A percentile compares a stretch with the other conserved stretches of the same genome.
These are phyloP conservation scores for Neolamprologus cancellatus DNA, from an alignment of 2,113 vertebrate genomes.

Conservation along the genomic window DNA sequence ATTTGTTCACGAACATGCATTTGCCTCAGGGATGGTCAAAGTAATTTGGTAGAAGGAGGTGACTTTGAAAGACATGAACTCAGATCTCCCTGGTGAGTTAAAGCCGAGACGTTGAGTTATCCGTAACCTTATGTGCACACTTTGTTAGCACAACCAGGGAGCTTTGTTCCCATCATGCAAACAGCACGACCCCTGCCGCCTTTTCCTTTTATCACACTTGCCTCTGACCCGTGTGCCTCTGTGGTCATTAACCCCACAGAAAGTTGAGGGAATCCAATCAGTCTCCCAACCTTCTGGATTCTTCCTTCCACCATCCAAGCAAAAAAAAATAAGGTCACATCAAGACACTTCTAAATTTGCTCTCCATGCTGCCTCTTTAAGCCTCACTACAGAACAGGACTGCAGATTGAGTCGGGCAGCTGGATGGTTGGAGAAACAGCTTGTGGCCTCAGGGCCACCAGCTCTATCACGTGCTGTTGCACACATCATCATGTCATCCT, in stretches of 20 bases:
- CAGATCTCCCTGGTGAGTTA: neutral
- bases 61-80: neutral
- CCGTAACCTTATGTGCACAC: neutral
- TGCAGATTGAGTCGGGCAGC: constrained; percentile 22
- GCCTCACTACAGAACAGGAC: constrained; percentile 14
- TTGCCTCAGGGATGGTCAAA: neutral
- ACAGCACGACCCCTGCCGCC: neutral
- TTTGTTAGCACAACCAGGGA: neutral
- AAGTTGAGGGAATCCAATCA: neutral
- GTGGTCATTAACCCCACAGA: neutral
- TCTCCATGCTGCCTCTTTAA: constrained; percentile 24
- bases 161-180: constrained; percentile 5
- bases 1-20: neutral
- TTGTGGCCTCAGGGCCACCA: neutral
- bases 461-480: neutral
- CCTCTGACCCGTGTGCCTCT: neutral
- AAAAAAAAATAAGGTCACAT: constrained; percentile 45
- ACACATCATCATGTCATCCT: neutral
- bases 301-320: neutral
- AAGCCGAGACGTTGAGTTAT: neutral
- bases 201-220: neutral
- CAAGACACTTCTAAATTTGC: neutral
- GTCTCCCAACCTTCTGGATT: neutral
- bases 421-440: constrained; percentile 11
- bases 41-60: neutral